Base-by-base conservation (phyloP, 2,113 vertebrate genomes). In the Todiramphus saurophagus region DNA sequence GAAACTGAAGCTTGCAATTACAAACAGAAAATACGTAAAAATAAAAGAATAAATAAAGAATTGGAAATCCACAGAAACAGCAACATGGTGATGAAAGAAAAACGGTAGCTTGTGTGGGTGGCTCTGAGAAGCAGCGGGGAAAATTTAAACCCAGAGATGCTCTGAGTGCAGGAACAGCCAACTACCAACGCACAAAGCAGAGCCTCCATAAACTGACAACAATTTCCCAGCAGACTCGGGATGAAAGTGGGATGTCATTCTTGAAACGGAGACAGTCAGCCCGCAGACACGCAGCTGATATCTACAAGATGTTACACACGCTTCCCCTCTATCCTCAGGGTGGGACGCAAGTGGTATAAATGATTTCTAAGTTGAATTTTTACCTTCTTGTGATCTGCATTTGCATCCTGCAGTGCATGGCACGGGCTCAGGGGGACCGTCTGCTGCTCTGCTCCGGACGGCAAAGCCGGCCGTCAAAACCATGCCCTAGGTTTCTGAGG, bases 371-470 rank as follows among this genome's bases (percentile, higher is more conserved):
- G 73, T 31, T 55, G 69, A 46, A 50, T 67, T 82, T 92, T 72
- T 67, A 58, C 81, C 48, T 70, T 9, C 0, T 15, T 24, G 3
- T 0, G 25, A 17, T 27, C 44, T 33, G 14, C 21, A 5, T 50
- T 24, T 50, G 23, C 69, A 39, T 37, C 4, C 2, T 2, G 78
- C 17, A 55, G 78, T 27, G 64, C 50, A 56, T 16, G 75, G 64
- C 56, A 28, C 2, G 7, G 58, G 46, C 53, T 83, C 62, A 6
- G 62, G 21, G 0, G n/a, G 55, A 44, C 63, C 33, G 7, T 19
- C 19, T 14, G 44, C 46, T 31, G 35, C 53, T 77, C 53, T 2
- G 2, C 25, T 67, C n/a, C 5, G 0, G 4, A 9, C 1, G 1
- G 63, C 62, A 79, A 28, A 46, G 14, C 33, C 1, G 0, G 7